Conservation (phyloP, 2,797 vertebrate genomes). For the Enteromius paludinosus region DNA sequence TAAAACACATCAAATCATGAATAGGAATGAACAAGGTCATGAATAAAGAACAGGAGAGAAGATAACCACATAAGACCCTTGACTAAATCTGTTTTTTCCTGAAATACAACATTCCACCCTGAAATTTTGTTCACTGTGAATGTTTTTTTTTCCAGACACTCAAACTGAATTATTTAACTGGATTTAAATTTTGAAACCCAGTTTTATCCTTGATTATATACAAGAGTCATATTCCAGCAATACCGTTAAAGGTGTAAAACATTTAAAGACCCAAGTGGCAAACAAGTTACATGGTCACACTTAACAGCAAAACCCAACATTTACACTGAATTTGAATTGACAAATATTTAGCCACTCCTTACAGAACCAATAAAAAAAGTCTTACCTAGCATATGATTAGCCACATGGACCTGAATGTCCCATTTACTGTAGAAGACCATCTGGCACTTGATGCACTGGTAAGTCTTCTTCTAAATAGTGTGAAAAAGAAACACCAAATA, state of each 20-base stretch:
- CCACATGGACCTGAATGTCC: conserved; percentile 99
- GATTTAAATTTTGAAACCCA: background rate
- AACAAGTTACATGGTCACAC: background rate
- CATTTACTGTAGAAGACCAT: conserved; percentile 99
- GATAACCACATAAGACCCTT: background rate
- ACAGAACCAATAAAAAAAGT: background rate
- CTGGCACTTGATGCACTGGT: conserved; percentile 99
- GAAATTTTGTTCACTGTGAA: background rate
- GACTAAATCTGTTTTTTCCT: background rate
- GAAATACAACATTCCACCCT: conserved; percentile 11
- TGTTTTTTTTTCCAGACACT: background rate
- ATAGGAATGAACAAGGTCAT: background rate
- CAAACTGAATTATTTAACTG: background rate
- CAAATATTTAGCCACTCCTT: background rate
- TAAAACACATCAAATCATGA: background rate
- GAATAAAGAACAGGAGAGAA: background rate
- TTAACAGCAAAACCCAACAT: background rate
- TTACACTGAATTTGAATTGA: background rate
- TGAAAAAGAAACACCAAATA: conserved; percentile 36
- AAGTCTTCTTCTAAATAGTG: conserved; percentile 95
- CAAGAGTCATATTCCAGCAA: background rate
- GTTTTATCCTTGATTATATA: background rate
- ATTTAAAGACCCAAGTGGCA: background rate
- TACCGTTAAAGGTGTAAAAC: background rate
- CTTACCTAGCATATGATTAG: conserved; percentile 99